Percentiles rank a stretch among this genome's conserved stretches.
Conservation (phyloP, 2,113 vertebrate species). For the Mormyrus lacerda region DNA sequence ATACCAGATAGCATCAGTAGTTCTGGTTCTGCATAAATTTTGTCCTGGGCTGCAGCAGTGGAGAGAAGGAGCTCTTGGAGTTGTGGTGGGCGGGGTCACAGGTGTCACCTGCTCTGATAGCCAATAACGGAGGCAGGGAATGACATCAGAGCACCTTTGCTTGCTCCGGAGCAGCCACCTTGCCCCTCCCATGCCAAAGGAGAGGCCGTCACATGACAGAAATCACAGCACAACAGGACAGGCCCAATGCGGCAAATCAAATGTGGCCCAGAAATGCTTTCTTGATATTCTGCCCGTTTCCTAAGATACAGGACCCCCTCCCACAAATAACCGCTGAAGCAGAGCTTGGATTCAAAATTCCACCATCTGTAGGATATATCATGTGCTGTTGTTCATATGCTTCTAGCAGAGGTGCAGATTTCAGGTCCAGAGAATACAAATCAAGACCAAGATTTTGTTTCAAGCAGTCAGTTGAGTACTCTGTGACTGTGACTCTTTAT, state of each 20-base stretch:
- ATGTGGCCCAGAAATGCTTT: background rate
- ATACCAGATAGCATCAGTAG: background rate
- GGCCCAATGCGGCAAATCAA: background rate
- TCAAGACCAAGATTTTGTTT: too few relatives aligned
- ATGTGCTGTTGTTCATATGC: background rate
- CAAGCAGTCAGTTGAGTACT: too few relatives aligned
- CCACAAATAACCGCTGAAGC: background rate
- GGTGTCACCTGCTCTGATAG: background rate
- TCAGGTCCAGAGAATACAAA: too few relatives aligned
- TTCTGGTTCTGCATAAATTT: background rate
- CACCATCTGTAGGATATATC: background rate
- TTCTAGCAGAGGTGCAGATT: background rate
- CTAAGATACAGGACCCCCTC: background rate
- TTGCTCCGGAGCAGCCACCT: background rate
- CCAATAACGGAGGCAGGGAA: background rate
- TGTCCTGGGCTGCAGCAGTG: background rate
- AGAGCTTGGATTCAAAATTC: background rate
- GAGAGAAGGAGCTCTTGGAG: background rate
- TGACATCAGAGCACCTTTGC: background rate
- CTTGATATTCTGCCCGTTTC: background rate
- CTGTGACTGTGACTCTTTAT: too few relatives aligned
- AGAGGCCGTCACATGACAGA: background rate
- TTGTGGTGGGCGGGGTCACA: background rate
- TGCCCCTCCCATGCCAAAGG: background rate
- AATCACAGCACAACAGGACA: background rate